Conservation (phyloP, 2,797 vertebrate genomes). For the Rousettus madagascariensis region DNA sequence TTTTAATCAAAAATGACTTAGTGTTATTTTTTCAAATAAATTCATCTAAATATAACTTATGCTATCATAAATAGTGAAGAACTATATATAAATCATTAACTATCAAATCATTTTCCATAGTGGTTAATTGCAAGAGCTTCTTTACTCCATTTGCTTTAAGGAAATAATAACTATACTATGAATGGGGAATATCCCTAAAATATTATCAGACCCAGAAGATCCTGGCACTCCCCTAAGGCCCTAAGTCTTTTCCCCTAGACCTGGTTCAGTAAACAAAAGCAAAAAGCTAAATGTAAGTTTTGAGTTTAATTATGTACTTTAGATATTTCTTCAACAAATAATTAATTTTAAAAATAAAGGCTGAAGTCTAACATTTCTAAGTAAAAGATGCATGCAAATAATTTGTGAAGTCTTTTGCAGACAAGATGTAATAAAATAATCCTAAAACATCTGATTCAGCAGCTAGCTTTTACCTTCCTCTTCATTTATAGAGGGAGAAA, state of each 20-base stretch:
- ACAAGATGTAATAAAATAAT: background rate
- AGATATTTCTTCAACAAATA: constrained; percentile 28
- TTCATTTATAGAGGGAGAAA: background rate
- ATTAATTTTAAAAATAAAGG: constrained; percentile 27
- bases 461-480: background rate
- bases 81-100: constrained; percentile 9
- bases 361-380: background rate
- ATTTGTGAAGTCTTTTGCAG: background rate
- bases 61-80: background rate
- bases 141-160: background rate
- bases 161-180: background rate
- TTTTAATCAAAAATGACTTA: constrained; percentile 8
- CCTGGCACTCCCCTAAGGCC: background rate
- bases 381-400: constrained; percentile 42
- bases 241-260: constrained; percentile 6
- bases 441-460: background rate
- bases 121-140: background rate
- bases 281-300: background rate
- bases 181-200: background rate
- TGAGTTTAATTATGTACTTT: constrained; percentile 24
- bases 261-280: constrained; percentile 14
- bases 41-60: background rate
- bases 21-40: background rate
- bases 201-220: constrained; percentile 37
- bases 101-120: background rate